A percentile compares a stretch with the other conserved stretches of the same genome.
Evolutionary conservation across 2,888 invertebrate species (phyloP).

Genomic region (Nemapogon koenigi): DNA sequence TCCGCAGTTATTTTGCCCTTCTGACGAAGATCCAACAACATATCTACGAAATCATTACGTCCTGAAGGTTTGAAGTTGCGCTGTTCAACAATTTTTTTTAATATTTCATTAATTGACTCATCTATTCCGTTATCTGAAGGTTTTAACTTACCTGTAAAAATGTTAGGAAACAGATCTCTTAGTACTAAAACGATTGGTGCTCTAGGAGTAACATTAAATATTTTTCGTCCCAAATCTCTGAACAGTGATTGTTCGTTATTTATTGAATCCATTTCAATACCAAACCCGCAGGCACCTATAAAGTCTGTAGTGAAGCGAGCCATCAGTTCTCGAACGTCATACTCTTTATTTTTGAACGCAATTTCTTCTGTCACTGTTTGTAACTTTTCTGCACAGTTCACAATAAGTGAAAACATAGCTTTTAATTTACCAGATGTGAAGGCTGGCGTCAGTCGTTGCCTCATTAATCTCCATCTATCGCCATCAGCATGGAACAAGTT

Average conservation of each 20-base stretch:
- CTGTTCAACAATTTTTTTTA: slow-evolving; percentile 12
- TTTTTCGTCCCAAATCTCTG: slow-evolving; percentile 19
- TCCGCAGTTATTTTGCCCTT: slow-evolving; percentile 19
- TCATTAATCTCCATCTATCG: slow-evolving; percentile 37
- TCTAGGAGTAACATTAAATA: slow-evolving; percentile 10
- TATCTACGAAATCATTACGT: slow-evolving; percentile 34
- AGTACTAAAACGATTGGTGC: not conserved
- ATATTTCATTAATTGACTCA: not conserved
- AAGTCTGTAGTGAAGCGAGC: slow-evolving; percentile 38
- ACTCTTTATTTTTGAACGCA: slow-evolving; percentile 21
- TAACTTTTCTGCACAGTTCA: slow-evolving; percentile 36
- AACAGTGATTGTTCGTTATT: slow-evolving; percentile 30
- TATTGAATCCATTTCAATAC: slow-evolving; percentile 31
- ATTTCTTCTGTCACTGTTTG: slow-evolving; percentile 18
- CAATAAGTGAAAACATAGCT: slow-evolving; percentile 42
- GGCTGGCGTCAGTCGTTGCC: slow-evolving; percentile 39
- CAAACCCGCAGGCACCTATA: slow-evolving; percentile 38
- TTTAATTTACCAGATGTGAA: slow-evolving; percentile 42
- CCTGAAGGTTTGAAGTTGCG: slow-evolving; percentile 20
- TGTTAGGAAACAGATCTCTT: slow-evolving; percentile 18
- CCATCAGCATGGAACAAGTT: slow-evolving; percentile 38
- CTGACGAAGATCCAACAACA: slow-evolving; percentile 26
- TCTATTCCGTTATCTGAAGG: slow-evolving; percentile 16
- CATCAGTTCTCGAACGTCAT: slow-evolving; percentile 28
- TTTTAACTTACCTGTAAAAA: slow-evolving; percentile 13